phyloP scores from a whole-genome alignment of 2,113 vertebrate genomes.

The Campylomormyrus tamandua region DNA sequence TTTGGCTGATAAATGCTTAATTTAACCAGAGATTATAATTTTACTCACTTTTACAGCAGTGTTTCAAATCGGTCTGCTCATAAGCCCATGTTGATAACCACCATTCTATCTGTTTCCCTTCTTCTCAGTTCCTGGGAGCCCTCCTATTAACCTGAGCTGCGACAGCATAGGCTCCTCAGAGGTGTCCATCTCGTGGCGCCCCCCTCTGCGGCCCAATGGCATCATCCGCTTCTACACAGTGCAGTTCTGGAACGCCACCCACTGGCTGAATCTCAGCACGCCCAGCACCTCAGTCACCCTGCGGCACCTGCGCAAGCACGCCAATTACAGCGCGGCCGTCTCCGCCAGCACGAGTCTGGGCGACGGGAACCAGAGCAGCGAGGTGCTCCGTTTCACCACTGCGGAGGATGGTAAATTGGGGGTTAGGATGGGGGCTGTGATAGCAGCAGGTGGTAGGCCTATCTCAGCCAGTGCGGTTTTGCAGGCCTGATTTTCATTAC shows the following conservation, averaged over 20 bases:
- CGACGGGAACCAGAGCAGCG: constrained; percentile 61
- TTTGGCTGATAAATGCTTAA: background rate
- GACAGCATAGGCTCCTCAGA: constrained; percentile 60
- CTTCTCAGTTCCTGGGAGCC: constrained; percentile 62
- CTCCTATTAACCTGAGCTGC: constrained; percentile 53
- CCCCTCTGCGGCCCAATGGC: constrained; percentile 60
- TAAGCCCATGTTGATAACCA: background rate
- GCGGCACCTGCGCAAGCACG: constrained; percentile 57
- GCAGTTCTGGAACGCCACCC: constrained; percentile 62
- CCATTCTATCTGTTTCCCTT: background rate
- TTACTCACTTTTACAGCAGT: background rate
- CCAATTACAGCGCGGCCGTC: constrained; percentile 53
- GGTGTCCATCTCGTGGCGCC: constrained; percentile 62
- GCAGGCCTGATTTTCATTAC: background rate
- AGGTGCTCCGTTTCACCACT: constrained; percentile 65
- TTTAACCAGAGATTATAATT: background rate
- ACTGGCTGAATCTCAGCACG: constrained; percentile 58
- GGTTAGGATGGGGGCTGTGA: background rate
- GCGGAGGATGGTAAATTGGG: constrained; percentile 63
- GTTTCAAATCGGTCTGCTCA: background rate
- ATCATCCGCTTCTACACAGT: constrained; percentile 61
- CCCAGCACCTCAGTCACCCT: constrained; percentile 41
- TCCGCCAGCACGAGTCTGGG: constrained; percentile 57
- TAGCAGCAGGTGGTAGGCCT: background rate
- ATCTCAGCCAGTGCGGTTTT: background rate